Evolutionary conservation across 2,113 vertebrate species (phyloP), one percentile per base, ranked within the genome.

Genomic region (Xerus inauris): DNA sequence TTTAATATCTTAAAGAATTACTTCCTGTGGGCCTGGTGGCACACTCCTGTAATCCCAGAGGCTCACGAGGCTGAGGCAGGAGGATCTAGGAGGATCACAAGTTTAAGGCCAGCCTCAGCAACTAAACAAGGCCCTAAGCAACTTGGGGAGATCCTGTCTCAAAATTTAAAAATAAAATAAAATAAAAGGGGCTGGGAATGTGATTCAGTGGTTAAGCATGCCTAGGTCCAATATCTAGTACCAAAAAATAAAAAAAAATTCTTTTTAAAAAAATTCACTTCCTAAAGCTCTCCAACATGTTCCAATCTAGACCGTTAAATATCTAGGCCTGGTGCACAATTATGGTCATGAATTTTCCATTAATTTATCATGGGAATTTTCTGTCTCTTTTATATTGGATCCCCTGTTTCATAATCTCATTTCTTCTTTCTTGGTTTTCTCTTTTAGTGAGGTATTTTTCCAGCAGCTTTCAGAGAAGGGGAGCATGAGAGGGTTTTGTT

Each of bases 391-490:
- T 57, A 40, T 45, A 84, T 0, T 81, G 47, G 49, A 92, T 28
- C 7, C 45, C 7, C 62, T 9, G 2, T 62, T 90, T 93, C 64
- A 59, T 87, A 64, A 75, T 57, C 28, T 84, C 57, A 95, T 24
- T 79, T 95, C 24, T 28, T 67, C 65, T 87, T 83, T 38, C 80
- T 86, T 69, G 26, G 30, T 83, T 94, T 91, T 95, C 64, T 89
- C 51, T 93, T 89, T 84, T 49, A 76, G 38, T 65, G 67, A n/a
- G 72, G 28, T 64, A 77, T 96, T 94, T 96, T 59, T 91, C 35
- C 42, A 77, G 13, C 24, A 90, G 64, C 19, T 82, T 95, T 84
- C 82, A 82, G 47, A 93, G 62, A 83, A 84, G 85, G 26, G 17
- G 14, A 35, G 26, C 16, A 87, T 9, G 9, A 73, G 38, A 86